These are phyloP conservation scores for Epistrophe eligans DNA, from an alignment of 2,888 invertebrate genomes.

Conservation along the genomic window DNA sequence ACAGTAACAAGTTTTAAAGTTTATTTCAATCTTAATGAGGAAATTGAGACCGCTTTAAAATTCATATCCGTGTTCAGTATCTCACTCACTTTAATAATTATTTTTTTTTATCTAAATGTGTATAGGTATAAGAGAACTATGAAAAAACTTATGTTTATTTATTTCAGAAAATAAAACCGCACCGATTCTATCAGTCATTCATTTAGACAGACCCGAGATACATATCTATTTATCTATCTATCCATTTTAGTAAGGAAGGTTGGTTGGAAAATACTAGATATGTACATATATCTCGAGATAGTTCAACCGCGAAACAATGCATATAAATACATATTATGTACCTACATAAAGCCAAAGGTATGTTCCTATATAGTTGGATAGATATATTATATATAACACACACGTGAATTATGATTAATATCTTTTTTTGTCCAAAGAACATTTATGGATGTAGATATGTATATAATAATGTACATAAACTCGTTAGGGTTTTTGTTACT, in stretches of 20 bases:
- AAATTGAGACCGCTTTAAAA: neutral
- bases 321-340: neutral
- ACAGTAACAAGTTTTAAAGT: neutral
- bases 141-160: conserved; percentile 8
- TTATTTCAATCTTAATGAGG: neutral
- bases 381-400: conserved; percentile 45
- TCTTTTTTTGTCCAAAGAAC: conserved; percentile 20
- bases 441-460: neutral
- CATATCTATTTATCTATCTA: neutral
- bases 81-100: neutral
- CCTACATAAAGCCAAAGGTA: neutral
- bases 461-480: neutral
- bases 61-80: conserved; percentile 7
- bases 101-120: neutral
- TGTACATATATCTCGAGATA: conserved; percentile 46
- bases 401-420: conserved; percentile 68
- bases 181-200: conserved; percentile 40
- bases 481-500: conserved; percentile 27
- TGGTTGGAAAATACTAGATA: conserved; percentile 1
- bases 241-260: conserved; percentile 4
- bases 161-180: conserved; percentile 17
- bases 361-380: neutral
- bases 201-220: conserved; percentile 19
- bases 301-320: conserved; percentile 63
- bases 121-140: neutral